Evolutionary conservation across 2,888 invertebrate species (phyloP), one percentile per base, ranked within the genome.

Genomic region (Meiosimyza platycephala): DNA sequence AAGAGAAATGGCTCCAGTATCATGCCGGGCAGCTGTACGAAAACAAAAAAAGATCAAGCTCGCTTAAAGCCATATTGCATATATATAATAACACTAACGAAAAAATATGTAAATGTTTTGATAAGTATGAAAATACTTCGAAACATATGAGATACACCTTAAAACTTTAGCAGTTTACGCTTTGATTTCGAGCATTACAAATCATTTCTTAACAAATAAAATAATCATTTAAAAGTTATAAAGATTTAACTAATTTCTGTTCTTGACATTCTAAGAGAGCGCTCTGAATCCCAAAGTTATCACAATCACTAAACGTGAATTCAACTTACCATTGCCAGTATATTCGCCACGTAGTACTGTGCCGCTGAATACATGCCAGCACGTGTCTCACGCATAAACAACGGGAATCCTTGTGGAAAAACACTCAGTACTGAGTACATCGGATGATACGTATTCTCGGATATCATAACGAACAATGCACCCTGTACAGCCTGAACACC

Each of bases 401-500:
- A 87, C 0, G 96, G 95, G 76, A 95, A 91, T 83, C 90, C 90
- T 79, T 92, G 91, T 0, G 96, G 96, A 82, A 96, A 95, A 80
- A 94, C 90, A 78, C 94, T 92, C 55, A 98, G 89, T 1, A 95
- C 94, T 0, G 95, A 93, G 85, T 97, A 97, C 93, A 97, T 94
- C 0, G 96, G 95, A 71, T 93, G 92, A 87, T 97, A 97, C 0
- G 96, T 95, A 83, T 96, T 95, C 89, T 97, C 96, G 0, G 95
- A 92, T 59, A 96, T 94, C 86, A 96, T 91, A 78, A 96, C 92
- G 86, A 96, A 97, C 7, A 97, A 88, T 0, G 93, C 93, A 6
- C 97, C 97, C 84, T 96, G 95, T 1, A 96, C 92, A 33, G 95
- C 94, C 83, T 95, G 95, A 28, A 98, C 92, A 0, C 95, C 97